Conservation (phyloP, 2,888 invertebrate genomes). For the Neoitamus cyanurus region DNA sequence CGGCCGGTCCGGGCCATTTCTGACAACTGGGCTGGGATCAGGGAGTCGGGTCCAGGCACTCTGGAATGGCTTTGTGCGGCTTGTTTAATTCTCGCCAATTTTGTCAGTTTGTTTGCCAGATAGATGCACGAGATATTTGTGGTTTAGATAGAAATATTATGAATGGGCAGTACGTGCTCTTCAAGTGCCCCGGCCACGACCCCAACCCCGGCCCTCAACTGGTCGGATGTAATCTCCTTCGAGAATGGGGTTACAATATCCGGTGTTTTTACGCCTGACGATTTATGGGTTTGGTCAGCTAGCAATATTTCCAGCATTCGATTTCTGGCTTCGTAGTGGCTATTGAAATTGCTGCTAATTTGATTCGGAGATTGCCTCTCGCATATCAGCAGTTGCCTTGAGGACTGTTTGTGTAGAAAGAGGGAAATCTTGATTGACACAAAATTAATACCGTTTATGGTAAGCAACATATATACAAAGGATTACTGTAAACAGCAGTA, state of each 20-base stretch:
- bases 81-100: not conserved
- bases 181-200: not conserved
- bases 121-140: constrained; percentile 31
- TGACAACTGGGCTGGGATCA: not conserved
- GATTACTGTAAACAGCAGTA: too few species aligned
- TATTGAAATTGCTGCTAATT: not conserved
- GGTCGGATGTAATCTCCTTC: not conserved
- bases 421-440: too few species aligned
- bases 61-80: constrained; percentile 11
- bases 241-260: not conserved
- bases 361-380: not conserved
- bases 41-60: not conserved
- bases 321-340: not conserved
- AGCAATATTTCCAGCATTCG: not conserved
- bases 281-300: not conserved
- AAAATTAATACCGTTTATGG: too few species aligned
- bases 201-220: not conserved
- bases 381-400: not conserved
- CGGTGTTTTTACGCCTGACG: not conserved
- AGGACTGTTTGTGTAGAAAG: too few species aligned
- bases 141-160: constrained; percentile 38
- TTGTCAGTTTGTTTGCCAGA: constrained; percentile 42
- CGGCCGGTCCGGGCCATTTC: not conserved
- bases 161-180: constrained; percentile 29
- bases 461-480: too few species aligned